Evolutionary conservation across 2,888 invertebrate genomes (phyloP), one percentile per base, ranked within the genome.

Genomic region (Apamea anceps): DNA sequence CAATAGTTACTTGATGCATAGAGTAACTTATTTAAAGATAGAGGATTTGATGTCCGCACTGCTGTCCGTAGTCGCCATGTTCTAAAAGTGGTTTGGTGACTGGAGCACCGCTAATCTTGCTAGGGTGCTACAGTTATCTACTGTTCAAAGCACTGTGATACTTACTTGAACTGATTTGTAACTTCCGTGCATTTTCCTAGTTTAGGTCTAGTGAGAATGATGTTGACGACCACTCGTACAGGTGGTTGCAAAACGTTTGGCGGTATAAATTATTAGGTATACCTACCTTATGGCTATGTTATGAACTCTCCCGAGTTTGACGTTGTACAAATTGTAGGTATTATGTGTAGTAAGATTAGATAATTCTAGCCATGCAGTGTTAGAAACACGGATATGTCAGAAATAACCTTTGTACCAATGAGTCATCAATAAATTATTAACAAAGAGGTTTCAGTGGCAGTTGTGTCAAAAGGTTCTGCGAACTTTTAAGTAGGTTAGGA

Each of bases 321-420:
- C 7, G 18, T 42, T 18, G 13, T 63, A 54, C 10, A 63, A 62
- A 28, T 37, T 45, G 45, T 73, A n/a, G n/a, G n/a, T n/a, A n/a
- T n/a, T n/a, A 25, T 13, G 18, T 77, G 28, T 63, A 42, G 48
- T 28, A 32, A 45, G 54, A 57, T 72, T 72, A 42, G 37, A 80
- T 65, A 18, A 80, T 72, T 80, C 28, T 72, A 74, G 74, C 15
- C 54, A 63, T 48, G 45, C 8, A 54, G 42, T 48, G 54, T n/a
- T 10, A n/a, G 15, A n/a, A n/a, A n/a, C n/a, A n/a, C n/a, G n/a
- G n/a, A n/a, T n/a, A n/a, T n/a, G n/a, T n/a, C n/a, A n/a, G n/a
- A 48, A 45, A 48, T 74, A n/a, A 80, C 32, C 70, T 79, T 57
- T 51, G 28, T 45, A 28, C 15, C 2, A 6, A 76, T 82, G 76